Evolutionary conservation across 2,888 invertebrate genomes (phyloP), one percentile per base, ranked within the genome.

Genomic region (Aproaerema taeniolella): DNA sequence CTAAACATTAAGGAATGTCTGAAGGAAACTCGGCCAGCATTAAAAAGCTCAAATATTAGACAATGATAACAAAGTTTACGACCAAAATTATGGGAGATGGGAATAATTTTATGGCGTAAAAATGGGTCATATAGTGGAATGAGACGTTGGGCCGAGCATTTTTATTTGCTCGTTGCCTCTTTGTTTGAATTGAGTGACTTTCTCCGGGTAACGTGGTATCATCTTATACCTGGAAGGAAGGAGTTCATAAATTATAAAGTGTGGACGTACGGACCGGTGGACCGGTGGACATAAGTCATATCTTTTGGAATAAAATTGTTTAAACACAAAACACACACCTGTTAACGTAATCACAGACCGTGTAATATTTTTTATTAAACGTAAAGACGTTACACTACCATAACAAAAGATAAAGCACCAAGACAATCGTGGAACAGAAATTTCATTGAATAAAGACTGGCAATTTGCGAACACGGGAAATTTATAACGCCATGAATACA

Each of bases 81-180:
- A 52, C 44, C 48, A 46, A 51, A 55, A 58, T 55, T 50, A 61
- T 57, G 62, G 59, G 53, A 60, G 64, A 67, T 62, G 68, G 58
- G 64, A 68, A 73, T 70, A 67, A 74, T 68, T 75, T 74, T 70
- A 66, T 67, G 64, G 56, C 54, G 61, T 68, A 63, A 70, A 77
- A 81, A 76, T 78, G 67, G 77, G 69, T 71, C 73, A 73, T 67
- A 65, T 66, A 63, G 58, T 60, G 50, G 58, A 66, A 64, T 50
- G 61, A 64, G 62, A 62, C 51, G 55, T 49, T 52, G 51, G 50
- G 60, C 51, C 39, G 29, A 52, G 45, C 38, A 41, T 53, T 66
- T 78, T 77, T 80, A 79, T 83, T 81, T 82, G 74, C 59, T 50
- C 61, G 62, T 60, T 62, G 74, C 75, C 75, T 43, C 49, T 55